phyloP scores from a whole-genome alignment of 2,888 invertebrate species.

The Lycaena phlaeas region DNA sequence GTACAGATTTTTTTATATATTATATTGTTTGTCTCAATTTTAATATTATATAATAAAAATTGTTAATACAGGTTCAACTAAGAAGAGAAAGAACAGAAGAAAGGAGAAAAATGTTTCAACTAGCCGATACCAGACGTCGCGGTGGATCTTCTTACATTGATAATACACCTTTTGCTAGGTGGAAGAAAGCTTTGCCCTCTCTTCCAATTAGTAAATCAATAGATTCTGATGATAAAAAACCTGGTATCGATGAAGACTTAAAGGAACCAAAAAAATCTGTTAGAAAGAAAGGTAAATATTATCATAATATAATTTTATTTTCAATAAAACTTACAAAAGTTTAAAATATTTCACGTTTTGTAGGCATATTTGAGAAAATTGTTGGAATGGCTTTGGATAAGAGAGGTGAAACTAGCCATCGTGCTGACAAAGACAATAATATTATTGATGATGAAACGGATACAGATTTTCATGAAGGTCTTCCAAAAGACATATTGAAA shows the following conservation, averaged over 20 bases:
- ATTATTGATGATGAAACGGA: slow-evolving; percentile 77
- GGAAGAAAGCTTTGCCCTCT: slow-evolving; percentile 79
- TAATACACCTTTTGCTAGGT: slow-evolving; percentile 76
- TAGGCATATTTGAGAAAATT: slow-evolving; percentile 72
- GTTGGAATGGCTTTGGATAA: slow-evolving; percentile 72
- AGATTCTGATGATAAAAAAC: slow-evolving; percentile 62
- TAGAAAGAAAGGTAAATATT: slow-evolving; percentile 44
- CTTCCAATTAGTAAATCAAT: slow-evolving; percentile 73
- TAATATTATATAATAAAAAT: not conserved
- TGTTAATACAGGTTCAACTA: slow-evolving; percentile 77
- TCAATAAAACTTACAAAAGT: not conserved
- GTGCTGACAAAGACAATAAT: slow-evolving; percentile 55
- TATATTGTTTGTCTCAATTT: not conserved
- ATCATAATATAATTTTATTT: slow-evolving; percentile 2
- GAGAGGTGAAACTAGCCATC: slow-evolving; percentile 37
- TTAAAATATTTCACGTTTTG: slow-evolving; percentile 11
- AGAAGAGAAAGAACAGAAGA: slow-evolving; percentile 94
- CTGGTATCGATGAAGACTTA: slow-evolving; percentile 34
- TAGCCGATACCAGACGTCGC: slow-evolving; percentile 80
- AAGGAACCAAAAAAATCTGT: slow-evolving; percentile 32
- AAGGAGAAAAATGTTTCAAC: slow-evolving; percentile 91
- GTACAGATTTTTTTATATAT: no score
- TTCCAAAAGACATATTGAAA: slow-evolving; percentile 76
- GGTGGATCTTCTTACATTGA: slow-evolving; percentile 73
- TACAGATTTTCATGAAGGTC: slow-evolving; percentile 79